These are phyloP conservation scores for Leptocoma aspasia DNA, from an alignment of 2,113 vertebrate species.

Conservation along the genomic window DNA sequence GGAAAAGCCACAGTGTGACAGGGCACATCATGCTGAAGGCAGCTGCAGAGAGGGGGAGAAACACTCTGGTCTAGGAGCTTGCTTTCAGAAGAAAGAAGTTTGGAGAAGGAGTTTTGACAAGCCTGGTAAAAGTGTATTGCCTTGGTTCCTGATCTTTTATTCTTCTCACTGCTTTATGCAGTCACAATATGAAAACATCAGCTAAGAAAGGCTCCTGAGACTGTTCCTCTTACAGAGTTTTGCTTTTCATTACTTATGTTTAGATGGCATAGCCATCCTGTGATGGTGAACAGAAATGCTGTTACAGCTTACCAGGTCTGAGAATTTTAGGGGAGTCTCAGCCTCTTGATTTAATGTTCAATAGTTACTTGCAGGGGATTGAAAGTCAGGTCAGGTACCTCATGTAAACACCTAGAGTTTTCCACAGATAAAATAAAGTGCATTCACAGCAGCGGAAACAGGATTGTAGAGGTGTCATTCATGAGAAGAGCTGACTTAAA, in stretches of 20 bases:
- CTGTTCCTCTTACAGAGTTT: neutral
- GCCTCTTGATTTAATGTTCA: neutral
- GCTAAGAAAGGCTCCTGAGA: neutral
- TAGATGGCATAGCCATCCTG: neutral
- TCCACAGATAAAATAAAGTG: neutral
- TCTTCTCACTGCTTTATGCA: neutral
- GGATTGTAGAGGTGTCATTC: neutral
- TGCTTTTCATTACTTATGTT: neutral
- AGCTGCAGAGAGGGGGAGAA: neutral
- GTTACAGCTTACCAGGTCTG: neutral
- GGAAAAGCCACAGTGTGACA: neutral
- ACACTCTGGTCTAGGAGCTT: neutral
- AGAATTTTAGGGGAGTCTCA: neutral
- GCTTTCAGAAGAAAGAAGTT: neutral
- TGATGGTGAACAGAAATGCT: neutral
- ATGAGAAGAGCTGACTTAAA: neutral
- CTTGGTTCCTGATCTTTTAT: neutral
- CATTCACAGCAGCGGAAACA: neutral
- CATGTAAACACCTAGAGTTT: neutral
- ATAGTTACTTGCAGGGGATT: neutral
- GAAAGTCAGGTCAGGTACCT: neutral
- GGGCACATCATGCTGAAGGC: neutral
- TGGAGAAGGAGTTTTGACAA: neutral
- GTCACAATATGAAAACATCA: neutral
- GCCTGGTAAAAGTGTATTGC: neutral